phyloP scores from a whole-genome alignment of 2,797 vertebrate species.

The Rhinichthys osculus region DNA sequence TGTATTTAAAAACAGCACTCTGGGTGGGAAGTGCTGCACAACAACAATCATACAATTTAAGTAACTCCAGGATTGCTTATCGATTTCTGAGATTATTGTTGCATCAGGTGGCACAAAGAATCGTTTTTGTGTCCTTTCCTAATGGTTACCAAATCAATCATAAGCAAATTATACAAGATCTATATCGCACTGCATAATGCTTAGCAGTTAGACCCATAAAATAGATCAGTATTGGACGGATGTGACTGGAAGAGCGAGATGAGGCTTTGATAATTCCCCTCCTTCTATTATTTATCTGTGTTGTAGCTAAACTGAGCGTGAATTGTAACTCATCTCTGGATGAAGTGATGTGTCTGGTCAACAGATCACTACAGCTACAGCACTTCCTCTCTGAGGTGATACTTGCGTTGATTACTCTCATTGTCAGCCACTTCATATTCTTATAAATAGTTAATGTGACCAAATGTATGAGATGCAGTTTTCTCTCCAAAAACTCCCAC shows the following conservation, averaged over 20 bases:
- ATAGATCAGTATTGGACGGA: slow-evolving; percentile 11
- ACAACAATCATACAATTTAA: slow-evolving; percentile 37
- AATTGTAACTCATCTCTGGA: slow-evolving; percentile 26
- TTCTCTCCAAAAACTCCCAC: slow-evolving; percentile 12
- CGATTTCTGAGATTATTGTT: slow-evolving; percentile 29
- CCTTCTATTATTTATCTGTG: slow-evolving; percentile 16
- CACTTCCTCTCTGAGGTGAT: slow-evolving; percentile 1
- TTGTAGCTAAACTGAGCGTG: background rate
- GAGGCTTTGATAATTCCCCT: slow-evolving; percentile 1
- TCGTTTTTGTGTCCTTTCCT: slow-evolving; percentile 42
- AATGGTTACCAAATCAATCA: slow-evolving; percentile 56
- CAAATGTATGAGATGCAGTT: slow-evolving; percentile 15
- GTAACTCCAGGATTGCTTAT: slow-evolving; percentile 33
- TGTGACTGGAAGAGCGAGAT: background rate
- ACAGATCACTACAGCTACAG: background rate
- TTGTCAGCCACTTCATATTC: slow-evolving; percentile 9
- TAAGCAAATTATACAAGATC: slow-evolving; percentile 58
- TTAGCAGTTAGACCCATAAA: slow-evolving; percentile 45
- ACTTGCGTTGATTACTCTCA: slow-evolving; percentile 1
- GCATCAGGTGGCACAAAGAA: slow-evolving; percentile 45
- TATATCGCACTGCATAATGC: slow-evolving; percentile 49
- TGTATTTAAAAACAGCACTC: background rate
- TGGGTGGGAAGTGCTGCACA: background rate
- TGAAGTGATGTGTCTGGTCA: slow-evolving; percentile 2
- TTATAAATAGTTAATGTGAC: slow-evolving; percentile 31